Evolutionary conservation across 1,140 invertebrate species (phyloP), one percentile per base, ranked within the genome.

Genomic region (Caenorhabditis tropicalis): DNA sequence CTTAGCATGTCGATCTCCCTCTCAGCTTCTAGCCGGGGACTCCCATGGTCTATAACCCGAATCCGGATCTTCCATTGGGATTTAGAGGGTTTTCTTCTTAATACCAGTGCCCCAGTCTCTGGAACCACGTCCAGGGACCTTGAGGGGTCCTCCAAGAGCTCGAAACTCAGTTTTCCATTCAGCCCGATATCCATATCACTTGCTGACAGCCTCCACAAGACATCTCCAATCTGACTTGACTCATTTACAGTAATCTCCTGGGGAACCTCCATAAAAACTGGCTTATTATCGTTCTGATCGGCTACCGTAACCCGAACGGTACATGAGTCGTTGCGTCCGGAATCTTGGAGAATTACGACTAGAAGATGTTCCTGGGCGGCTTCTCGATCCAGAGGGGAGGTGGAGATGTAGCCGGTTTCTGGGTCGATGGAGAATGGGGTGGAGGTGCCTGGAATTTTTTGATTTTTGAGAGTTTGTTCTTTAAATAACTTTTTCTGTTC

Each of bases 271-370:
- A 65, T 48, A 24, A 92, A 97, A 97, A 84, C 93, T 92, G 96
- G 96, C 31, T 94, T 93, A 91, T 97, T 95, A 92, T 98, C 96
- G 91, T 98, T 97, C 86, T 95, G 95, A 91, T 98, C 96, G 58
- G 95, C 92, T 31, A 98, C 94, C 88, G 95, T 94, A 46, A 97
- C 93, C 3, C 93, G 93, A 83, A 96, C 94, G 91, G 94, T 94
- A n/a, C 94, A 93, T 65, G 95, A 93, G 0, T 94, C 93, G 21
- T 95, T 95, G 87, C 94, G 94, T 3, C 94, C 94, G 83, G 94
- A 93, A 0, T 95, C 95, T 89, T 95, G 94, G n/a, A 95, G 95
- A 19, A 95, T 92, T 3, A 97, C 94, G 1, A 94, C 94, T 53
- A 97, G 94, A 58, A 94, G 91, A 91, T 97, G 95, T 4, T 93